phyloP scores from a whole-genome alignment of 37 sponge, comb jelly and placozoan genomes.

The Bolinopsis microptera region DNA sequence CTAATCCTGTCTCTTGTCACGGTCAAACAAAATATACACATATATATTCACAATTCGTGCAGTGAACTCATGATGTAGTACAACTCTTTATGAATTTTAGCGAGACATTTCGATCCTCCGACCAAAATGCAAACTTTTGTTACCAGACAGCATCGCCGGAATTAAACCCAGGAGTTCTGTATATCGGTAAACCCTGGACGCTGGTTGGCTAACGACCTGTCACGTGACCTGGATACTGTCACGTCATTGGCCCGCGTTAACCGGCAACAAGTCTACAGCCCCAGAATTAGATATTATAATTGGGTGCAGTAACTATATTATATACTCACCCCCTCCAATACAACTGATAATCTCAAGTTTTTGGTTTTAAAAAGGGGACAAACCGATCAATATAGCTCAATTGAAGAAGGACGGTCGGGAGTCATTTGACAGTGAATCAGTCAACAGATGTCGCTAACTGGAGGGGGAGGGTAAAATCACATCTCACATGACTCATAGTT shows the following conservation, averaged over 20 bases:
- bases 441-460: neutral
- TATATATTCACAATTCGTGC: neutral
- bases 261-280: constrained; percentile 18
- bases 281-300: constrained; percentile 56
- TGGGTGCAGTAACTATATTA: constrained; percentile 4
- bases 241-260: neutral
- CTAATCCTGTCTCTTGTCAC: neutral
- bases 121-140: neutral
- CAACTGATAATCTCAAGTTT: neutral
- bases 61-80: neutral
- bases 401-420: neutral
- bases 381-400: neutral
- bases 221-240: neutral
- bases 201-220: constrained; percentile 14
- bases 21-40: neutral
- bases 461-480: neutral
- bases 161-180: neutral
- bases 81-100: neutral
- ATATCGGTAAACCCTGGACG: neutral
- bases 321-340: neutral
- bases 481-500: too few relatives aligned
- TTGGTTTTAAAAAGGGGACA: neutral
- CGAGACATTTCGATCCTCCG: neutral
- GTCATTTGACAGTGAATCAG: neutral
- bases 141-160: neutral